phyloP scores from a whole-genome alignment of 2,888 invertebrate genomes.

The Smittia sp. region DNA sequence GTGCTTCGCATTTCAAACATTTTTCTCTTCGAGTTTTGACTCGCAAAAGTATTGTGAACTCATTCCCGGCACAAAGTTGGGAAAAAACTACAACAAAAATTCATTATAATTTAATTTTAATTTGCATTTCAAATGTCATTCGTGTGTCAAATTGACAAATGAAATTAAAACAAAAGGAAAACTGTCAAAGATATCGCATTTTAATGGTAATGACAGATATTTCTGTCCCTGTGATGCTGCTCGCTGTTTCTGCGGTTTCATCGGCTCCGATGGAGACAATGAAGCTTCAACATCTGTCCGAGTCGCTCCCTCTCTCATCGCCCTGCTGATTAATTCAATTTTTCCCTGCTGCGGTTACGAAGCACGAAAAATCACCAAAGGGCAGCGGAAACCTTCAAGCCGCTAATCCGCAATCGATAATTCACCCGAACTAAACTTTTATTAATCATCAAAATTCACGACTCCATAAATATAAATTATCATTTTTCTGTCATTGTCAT shows the following conservation, averaged over 20 bases:
- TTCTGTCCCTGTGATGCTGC: neutral
- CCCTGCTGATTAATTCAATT: neutral
- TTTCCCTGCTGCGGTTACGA: neutral
- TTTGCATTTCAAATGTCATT: conserved; percentile 42
- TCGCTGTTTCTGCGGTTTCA: conserved; percentile 5
- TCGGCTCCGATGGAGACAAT: neutral
- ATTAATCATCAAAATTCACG: conserved; percentile 3
- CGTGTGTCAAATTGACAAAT: conserved; percentile 41
- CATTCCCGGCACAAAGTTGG: neutral
- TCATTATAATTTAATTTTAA: conserved; percentile 39
- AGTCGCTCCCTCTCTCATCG: neutral
- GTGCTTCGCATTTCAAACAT: conserved; percentile 34
- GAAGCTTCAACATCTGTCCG: neutral
- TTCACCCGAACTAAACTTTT: neutral
- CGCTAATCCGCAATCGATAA: conserved; percentile 14
- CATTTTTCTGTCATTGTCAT: conserved; percentile 36
- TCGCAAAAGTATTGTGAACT: neutral
- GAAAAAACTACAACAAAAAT: conserved; percentile 31
- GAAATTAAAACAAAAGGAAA: conserved; percentile 42
- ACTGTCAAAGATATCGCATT: conserved; percentile 32
- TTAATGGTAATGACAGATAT: conserved; percentile 29
- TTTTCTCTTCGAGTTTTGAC: neutral
- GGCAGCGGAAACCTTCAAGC: neutral
- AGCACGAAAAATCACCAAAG: conserved; percentile 7
- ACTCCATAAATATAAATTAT: conserved; percentile 23